Conservation (phyloP, 2,797 vertebrate genomes). For the Epinephelus awoara region DNA sequence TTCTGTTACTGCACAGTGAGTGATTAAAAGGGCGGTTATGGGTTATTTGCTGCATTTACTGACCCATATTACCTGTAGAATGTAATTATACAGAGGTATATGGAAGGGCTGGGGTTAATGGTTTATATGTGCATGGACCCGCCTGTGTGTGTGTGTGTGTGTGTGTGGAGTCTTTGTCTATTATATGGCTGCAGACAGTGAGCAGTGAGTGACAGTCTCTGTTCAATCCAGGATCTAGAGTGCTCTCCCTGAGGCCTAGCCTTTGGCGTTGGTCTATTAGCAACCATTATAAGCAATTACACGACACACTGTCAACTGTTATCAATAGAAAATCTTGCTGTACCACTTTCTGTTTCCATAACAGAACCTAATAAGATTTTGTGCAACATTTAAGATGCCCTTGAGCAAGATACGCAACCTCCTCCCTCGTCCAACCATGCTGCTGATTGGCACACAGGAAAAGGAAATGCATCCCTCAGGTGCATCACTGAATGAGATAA, state of each 20-base stretch:
- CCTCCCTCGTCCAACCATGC: not conserved
- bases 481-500: not conserved
- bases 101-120: conserved; percentile 50
- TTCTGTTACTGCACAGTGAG: conserved; percentile 43
- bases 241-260: conserved; percentile 39
- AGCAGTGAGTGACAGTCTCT: conserved; percentile 48
- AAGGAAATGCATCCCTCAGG: not conserved
- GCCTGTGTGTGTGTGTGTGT: not conserved
- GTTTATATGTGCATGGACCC: conserved; percentile 16
- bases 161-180: not conserved
- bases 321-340: conserved; percentile 17
- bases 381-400: conserved; percentile 43
- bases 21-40: conserved; percentile 67
- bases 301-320: conserved; percentile 29
- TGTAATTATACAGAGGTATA: conserved; percentile 52
- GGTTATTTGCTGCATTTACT: conserved; percentile 69
- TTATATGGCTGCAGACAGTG: conserved; percentile 5
- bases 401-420: conserved; percentile 25
- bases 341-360: conserved; percentile 4
- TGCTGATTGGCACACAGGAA: not conserved
- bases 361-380: conserved; percentile 24
- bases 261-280: conserved; percentile 38
- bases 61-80: conserved; percentile 46
- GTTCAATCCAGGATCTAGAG: conserved; percentile 16
- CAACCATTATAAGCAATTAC: conserved; percentile 58